These are phyloP conservation scores for Polydrusus tereticollis DNA, from an alignment of 2,888 invertebrate species.

Conservation along the genomic window DNA sequence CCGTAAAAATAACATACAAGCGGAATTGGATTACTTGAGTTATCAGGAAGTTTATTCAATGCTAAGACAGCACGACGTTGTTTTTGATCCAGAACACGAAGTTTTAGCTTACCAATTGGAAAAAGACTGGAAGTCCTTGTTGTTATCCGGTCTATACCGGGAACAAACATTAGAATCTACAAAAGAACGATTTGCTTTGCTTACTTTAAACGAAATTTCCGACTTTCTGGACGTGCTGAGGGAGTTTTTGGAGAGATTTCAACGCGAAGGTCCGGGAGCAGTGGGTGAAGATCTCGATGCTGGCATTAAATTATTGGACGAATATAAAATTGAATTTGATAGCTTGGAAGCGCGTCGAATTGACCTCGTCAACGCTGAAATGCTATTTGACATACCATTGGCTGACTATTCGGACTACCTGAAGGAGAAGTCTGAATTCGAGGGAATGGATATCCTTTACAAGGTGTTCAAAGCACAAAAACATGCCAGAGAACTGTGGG, in stretches of 20 bases:
- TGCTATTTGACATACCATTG: constrained; percentile 88
- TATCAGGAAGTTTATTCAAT: constrained; percentile 85
- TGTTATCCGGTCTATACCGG: constrained; percentile 78
- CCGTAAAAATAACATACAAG: constrained; percentile 80
- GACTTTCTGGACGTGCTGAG: constrained; percentile 75
- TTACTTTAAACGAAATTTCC: constrained; percentile 82
- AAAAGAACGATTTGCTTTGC: constrained; percentile 87
- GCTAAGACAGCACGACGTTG: constrained; percentile 78
- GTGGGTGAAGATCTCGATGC: constrained; percentile 83
- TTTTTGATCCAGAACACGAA: constrained; percentile 71
- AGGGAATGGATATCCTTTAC: constrained; percentile 79
- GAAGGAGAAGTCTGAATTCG: constrained; percentile 74
- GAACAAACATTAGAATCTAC: constrained; percentile 80
- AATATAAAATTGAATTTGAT: constrained; percentile 76
- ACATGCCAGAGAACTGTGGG: constrained; percentile 74
- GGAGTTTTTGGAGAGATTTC: constrained; percentile 81
- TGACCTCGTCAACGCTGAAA: constrained; percentile 80
- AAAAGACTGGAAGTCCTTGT: constrained; percentile 78
- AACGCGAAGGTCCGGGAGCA: constrained; percentile 82
- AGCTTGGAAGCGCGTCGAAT: constrained; percentile 76
- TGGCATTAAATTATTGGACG: constrained; percentile 80
- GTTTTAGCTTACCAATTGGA: constrained; percentile 73
- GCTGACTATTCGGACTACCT: constrained; percentile 85
- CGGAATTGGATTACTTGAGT: constrained; percentile 81
- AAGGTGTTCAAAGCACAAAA: constrained; percentile 84